These are phyloP conservation scores for Lasioglossum malachurum DNA, from an alignment of 2,888 invertebrate genomes.

Conservation along the genomic window DNA sequence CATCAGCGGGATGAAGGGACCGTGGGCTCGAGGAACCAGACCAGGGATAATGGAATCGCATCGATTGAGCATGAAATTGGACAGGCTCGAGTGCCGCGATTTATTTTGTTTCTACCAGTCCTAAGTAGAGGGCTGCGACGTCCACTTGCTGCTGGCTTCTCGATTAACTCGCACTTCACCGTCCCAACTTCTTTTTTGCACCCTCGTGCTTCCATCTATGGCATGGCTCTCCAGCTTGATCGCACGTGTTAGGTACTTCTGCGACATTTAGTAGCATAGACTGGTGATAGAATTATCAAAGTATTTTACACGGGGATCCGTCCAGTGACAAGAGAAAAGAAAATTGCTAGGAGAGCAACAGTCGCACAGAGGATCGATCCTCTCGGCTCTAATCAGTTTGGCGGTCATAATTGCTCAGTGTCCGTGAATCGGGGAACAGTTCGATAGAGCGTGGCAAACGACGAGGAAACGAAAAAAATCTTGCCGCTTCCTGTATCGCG, in stretches of 20 bases:
- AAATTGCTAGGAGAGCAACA: not conserved
- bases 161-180: slow-evolving; percentile 6
- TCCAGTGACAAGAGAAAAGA: not conserved
- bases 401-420: not conserved
- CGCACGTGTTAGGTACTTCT: not conserved
- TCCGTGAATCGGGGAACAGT: slow-evolving; percentile 1
- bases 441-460: not conserved
- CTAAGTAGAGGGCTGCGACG: not conserved
- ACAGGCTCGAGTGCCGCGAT: slow-evolving; percentile 13
- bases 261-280: not conserved
- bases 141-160: not conserved
- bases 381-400: not conserved
- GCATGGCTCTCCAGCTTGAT: not conserved
- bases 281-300: too few species aligned
- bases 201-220: not conserved
- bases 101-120: slow-evolving; percentile 12
- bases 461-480: slow-evolving; percentile 28
- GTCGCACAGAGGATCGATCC: not conserved
- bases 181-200: not conserved
- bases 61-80: slow-evolving; percentile 47
- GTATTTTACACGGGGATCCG: too few species aligned
- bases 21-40: slow-evolving; percentile 11
- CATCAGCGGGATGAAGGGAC: slow-evolving; percentile 38
- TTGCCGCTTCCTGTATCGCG: slow-evolving; percentile 37
- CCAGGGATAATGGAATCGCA: slow-evolving; percentile 42